Evolutionary conservation across 2,113 vertebrate genomes (phyloP).

Genomic region (Amphiprion percula): DNA sequence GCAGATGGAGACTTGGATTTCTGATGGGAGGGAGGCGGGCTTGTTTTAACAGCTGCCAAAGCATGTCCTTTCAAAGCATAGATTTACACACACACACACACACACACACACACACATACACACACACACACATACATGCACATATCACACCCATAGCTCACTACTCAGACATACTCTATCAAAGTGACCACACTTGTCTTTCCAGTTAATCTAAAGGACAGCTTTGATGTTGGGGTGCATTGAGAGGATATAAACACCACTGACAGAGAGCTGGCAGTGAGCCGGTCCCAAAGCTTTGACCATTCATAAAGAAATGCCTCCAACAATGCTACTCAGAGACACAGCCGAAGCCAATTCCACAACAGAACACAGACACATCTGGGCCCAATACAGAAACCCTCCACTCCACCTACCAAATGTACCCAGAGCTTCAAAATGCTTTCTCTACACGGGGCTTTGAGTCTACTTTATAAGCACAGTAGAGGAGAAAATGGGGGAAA

Average conservation of each 20-base stretch:
- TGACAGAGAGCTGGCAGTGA: constrained; percentile 21
- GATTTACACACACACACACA: no score
- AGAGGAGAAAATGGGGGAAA: constrained; percentile 16
- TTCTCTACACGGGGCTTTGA: not conserved
- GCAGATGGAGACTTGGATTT: constrained; percentile 24
- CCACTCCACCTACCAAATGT: constrained; percentile 16
- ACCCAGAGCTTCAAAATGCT: constrained; percentile 35
- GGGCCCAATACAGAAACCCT: constrained; percentile 43
- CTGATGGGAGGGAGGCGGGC: constrained; percentile 25
- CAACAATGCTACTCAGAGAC: constrained; percentile 32
- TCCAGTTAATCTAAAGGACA: constrained; percentile 28
- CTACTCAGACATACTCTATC: constrained; percentile 46
- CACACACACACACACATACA: no score
- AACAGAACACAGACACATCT: constrained; percentile 61
- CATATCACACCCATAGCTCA: constrained; percentile 39
- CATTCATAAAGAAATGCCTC: constrained; percentile 30
- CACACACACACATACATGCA: not conserved
- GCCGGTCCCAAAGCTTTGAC: constrained; percentile 5
- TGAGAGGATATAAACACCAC: constrained; percentile 8
- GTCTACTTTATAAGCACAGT: constrained; percentile 15
- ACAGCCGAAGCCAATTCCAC: constrained; percentile 10
- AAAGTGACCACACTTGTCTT: constrained; percentile 47
- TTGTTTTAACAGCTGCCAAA: constrained; percentile 76
- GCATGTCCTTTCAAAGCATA: constrained; percentile 57
- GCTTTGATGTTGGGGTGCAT: constrained; percentile 47